Conservation (phyloP, 2,888 invertebrate genomes). For the Macropis europaea region DNA sequence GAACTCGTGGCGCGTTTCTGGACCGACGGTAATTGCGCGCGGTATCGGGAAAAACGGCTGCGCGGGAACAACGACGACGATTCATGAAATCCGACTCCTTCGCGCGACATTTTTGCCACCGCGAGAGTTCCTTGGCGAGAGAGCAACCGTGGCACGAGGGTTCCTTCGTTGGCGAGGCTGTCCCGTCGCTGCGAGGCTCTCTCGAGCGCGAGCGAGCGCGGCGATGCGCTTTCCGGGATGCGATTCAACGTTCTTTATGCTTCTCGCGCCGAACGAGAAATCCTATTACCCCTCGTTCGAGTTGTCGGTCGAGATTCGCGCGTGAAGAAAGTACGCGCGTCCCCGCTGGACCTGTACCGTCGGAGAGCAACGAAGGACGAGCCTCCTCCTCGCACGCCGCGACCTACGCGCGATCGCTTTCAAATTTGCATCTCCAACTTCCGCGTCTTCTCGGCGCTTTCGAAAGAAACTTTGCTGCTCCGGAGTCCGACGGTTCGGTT, state of each 20-base stretch:
- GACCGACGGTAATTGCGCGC: neutral
- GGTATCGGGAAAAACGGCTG: neutral
- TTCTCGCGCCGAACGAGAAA: slow-evolving; percentile 2
- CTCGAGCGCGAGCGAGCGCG: too few species aligned
- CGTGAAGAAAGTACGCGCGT: neutral
- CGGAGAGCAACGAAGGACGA: too few species aligned
- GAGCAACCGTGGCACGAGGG: neutral
- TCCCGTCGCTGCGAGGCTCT: neutral
- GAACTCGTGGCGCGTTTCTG: neutral
- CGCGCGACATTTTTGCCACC: neutral
- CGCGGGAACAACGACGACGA: neutral
- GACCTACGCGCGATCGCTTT: neutral
- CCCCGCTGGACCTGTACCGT: too few species aligned
- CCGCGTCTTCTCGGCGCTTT: neutral
- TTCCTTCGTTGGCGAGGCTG: neutral
- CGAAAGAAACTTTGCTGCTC: slow-evolving; percentile 52
- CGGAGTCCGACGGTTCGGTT: slow-evolving; percentile 48
- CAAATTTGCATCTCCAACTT: slow-evolving; percentile 9
- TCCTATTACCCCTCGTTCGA: slow-evolving; percentile 13
- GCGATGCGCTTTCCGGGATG: slow-evolving; percentile 44
- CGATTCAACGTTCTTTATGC: slow-evolving; percentile 41
- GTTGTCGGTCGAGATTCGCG: neutral
- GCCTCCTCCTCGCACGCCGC: neutral
- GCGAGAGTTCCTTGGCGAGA: neutral
- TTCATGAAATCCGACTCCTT: too few species aligned